phyloP scores from a whole-genome alignment of 2,113 vertebrate genomes.

The Eulacestoma nigropectus region DNA sequence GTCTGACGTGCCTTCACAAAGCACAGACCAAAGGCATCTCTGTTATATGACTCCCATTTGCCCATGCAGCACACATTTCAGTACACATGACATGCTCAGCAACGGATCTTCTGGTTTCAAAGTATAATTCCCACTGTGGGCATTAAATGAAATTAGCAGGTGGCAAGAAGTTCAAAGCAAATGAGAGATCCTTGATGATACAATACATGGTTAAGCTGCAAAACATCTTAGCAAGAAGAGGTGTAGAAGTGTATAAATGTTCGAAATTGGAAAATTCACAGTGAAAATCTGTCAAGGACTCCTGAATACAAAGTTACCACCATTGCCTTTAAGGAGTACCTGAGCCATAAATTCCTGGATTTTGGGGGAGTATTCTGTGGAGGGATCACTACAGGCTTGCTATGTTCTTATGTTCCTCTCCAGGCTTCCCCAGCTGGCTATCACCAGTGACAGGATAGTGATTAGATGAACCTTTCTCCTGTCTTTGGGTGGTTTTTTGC shows the following conservation, averaged over 20 bases:
- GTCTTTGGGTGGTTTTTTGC: background rate
- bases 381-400: background rate
- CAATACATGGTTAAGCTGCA: background rate
- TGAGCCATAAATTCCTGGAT: background rate
- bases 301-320: background rate
- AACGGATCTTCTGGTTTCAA: background rate
- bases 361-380: background rate
- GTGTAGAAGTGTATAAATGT: background rate
- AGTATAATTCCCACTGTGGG: background rate
- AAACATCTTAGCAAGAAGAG: background rate
- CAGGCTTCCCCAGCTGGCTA: background rate
- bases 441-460: background rate
- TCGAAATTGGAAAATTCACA: background rate
- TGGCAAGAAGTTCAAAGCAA: background rate
- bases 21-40: background rate
- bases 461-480: background rate
- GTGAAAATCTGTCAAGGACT: background rate
- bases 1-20: background rate
- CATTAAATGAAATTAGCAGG: constrained; percentile 6
- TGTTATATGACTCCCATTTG: background rate
- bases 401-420: background rate
- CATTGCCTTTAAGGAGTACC: background rate
- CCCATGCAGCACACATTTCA: background rate
- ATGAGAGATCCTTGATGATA: background rate
- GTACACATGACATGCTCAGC: background rate